Evolutionary conservation across 1,140 invertebrate species (phyloP).

Genomic region (Macrosteles quadrilineatus): DNA sequence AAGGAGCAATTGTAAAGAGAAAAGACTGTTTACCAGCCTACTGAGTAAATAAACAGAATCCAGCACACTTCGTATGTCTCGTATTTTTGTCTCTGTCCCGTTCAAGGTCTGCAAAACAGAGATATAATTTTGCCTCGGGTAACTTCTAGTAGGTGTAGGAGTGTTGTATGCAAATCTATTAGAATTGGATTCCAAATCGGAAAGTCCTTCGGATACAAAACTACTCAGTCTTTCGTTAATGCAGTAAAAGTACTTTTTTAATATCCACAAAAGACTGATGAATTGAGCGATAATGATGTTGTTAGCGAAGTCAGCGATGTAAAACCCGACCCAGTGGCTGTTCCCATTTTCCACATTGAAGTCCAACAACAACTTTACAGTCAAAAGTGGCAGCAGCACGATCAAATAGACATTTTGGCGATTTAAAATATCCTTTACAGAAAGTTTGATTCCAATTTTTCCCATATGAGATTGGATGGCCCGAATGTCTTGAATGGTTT

Average conservation of each 20-base stretch:
- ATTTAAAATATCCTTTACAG: not conserved
- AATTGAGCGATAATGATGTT: not conserved
- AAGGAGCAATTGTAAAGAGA: not conserved
- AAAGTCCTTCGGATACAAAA: not conserved
- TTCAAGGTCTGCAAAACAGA: not conserved
- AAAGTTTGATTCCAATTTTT: not conserved
- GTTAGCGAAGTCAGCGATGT: not conserved
- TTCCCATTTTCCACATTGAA: not conserved
- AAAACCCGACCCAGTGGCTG: slow-evolving; percentile 11
- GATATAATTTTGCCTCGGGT: not conserved
- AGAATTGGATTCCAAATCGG: not conserved
- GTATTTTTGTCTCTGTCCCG: not conserved
- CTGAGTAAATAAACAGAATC: not conserved
- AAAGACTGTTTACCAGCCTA: not conserved
- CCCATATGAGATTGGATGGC: not conserved
- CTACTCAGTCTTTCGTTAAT: not conserved
- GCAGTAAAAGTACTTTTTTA: not conserved
- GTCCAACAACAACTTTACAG: not conserved
- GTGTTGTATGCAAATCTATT: not conserved
- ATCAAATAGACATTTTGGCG: not conserved
- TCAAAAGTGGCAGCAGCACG: not conserved
- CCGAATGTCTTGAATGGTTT: not conserved
- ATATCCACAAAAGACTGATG: not conserved
- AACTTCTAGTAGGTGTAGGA: not conserved
- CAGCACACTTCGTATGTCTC: not conserved